Percentiles rank a stretch among this genome's conserved stretches.
These are phyloP conservation scores for Cassiopea xamachana DNA, from an alignment of 30 jellyfish, hydroid and myxozoan species.

Conservation along the genomic window DNA sequence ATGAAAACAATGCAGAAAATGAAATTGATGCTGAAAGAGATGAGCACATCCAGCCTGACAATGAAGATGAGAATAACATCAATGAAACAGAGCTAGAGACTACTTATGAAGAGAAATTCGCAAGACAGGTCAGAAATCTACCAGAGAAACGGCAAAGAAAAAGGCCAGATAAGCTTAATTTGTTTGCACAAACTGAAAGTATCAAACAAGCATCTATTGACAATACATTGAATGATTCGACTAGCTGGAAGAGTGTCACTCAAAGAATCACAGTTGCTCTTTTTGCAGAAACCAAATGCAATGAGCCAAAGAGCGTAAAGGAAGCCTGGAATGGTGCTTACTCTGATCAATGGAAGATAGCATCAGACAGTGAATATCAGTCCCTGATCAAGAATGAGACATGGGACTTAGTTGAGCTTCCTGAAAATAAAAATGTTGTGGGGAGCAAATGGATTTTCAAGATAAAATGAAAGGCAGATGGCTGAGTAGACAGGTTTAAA, in stretches of 20 bases:
- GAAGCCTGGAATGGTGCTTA: constrained; percentile 34
- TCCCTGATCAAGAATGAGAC: constrained; percentile 53
- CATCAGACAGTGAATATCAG: constrained; percentile 26
- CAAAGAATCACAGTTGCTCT: neutral
- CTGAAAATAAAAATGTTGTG: constrained; percentile 46
- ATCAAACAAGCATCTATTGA: too few relatives aligned
- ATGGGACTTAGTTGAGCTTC: constrained; percentile 63
- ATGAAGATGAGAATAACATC: neutral
- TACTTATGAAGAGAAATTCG: constrained; percentile 28
- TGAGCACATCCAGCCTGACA: constrained; percentile 34
- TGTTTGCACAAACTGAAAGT: too few relatives aligned
- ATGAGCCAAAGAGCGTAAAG: constrained; percentile 24
- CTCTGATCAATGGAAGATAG: constrained; percentile 41
- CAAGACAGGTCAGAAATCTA: constrained; percentile 29
- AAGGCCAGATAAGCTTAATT: neutral
- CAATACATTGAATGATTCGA: neutral
- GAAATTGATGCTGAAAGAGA: neutral
- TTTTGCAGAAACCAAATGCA: neutral
- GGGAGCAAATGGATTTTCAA: constrained; percentile 18
- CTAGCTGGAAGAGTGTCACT: constrained; percentile 25
- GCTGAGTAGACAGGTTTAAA: neutral
- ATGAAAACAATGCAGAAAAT: neutral
- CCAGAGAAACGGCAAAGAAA: constrained; percentile 4
- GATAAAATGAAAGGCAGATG: neutral
- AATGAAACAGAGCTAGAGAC: neutral